A percentile compares a stretch with the other conserved stretches of the same genome.
Evolutionary conservation across 2,113 vertebrate genomes (phyloP).

Genomic region (Takifugu flavidus): DNA sequence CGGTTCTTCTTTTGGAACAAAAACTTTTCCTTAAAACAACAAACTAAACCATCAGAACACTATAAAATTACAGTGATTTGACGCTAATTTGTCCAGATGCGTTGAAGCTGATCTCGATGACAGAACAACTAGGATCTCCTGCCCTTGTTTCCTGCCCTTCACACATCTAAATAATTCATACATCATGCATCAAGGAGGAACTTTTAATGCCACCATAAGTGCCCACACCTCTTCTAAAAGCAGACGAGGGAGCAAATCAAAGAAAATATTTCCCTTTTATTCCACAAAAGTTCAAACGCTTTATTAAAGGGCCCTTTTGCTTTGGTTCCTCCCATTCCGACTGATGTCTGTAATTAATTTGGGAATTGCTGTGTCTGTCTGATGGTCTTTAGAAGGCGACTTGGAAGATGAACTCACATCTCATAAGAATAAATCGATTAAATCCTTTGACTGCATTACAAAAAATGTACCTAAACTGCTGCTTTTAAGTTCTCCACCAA

Average conservation of each 20-base stretch:
- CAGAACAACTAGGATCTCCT: constrained; percentile 19
- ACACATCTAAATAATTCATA: constrained; percentile 43
- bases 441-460: constrained; percentile 7
- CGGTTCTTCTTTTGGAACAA: too few species aligned
- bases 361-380: constrained; percentile 56
- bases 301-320: constrained; percentile 72
- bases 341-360: constrained; percentile 70
- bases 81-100: too few species aligned
- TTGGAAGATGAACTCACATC: constrained; percentile 46
- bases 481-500: constrained; percentile 39
- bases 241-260: constrained; percentile 60
- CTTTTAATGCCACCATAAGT: constrained; percentile 50
- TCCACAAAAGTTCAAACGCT: constrained; percentile 53
- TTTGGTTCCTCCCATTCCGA: constrained; percentile 55
- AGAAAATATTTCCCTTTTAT: constrained; percentile 61
- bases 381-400: constrained; percentile 53
- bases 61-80: too few species aligned
- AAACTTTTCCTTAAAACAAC: too few species aligned
- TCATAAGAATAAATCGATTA: constrained; percentile 58
- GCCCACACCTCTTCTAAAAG: constrained; percentile 50
- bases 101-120: background rate
- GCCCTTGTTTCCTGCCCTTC: constrained; percentile 53
- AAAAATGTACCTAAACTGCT: background rate
- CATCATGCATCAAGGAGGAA: constrained; percentile 32
- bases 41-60: too few species aligned